These are phyloP conservation scores for Halesus radiatus DNA, from an alignment of 1,140 invertebrate species.

Conservation along the genomic window DNA sequence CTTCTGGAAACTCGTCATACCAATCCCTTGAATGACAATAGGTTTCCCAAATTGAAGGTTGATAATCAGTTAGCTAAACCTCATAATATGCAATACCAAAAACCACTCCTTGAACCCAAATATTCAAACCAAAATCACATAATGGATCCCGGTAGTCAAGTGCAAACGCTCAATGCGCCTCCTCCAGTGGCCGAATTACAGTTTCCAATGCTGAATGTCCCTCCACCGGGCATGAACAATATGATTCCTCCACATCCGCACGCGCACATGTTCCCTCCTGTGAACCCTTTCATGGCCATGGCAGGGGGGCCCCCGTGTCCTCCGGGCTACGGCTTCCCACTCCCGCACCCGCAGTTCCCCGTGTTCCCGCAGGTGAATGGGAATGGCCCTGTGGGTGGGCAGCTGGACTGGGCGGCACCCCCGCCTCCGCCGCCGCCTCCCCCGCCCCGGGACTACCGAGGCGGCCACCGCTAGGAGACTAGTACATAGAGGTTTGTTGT, in stretches of 20 bases:
- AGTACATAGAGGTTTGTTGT: constrained; percentile 51
- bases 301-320: constrained; percentile 11
- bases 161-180: neutral
- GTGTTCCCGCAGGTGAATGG: constrained; percentile 54
- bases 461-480: constrained; percentile 47
- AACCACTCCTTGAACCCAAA: constrained; percentile 23
- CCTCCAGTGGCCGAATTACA: neutral
- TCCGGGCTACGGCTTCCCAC: neutral
- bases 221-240: constrained; percentile 20
- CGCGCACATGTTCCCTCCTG: constrained; percentile 13
- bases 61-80: constrained; percentile 6
- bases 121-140: constrained; percentile 6
- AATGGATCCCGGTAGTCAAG: neutral
- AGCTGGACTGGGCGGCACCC: constrained; percentile 53
- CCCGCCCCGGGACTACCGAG: constrained; percentile 38
- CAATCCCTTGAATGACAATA: neutral
- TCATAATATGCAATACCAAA: neutral
- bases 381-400: constrained; percentile 43
- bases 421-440: constrained; percentile 45
- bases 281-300: constrained; percentile 6
- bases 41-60: neutral
- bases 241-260: constrained; percentile 17
- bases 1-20: constrained; percentile 4
- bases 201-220: constrained; percentile 23
- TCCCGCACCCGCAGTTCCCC: constrained; percentile 42